These are phyloP conservation scores for Mastomys natalensis DNA, from an alignment of 2,113 vertebrate genomes.

Conservation along the genomic window DNA sequence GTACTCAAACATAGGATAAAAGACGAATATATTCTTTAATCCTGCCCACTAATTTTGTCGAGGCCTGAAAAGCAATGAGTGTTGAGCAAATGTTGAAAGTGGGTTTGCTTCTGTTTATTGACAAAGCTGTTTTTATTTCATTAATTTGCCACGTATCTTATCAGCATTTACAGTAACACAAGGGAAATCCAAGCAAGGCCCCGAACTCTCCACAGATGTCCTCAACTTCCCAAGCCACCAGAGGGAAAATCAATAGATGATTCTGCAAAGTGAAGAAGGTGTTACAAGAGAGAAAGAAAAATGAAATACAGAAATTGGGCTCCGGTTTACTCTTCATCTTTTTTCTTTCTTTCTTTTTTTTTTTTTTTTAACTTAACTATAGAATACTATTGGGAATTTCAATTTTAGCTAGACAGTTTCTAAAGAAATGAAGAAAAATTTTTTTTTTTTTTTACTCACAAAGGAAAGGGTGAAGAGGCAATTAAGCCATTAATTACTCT, in stretches of 20 bases:
- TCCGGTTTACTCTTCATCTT: slow-evolving; percentile 80
- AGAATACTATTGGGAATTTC: slow-evolving; percentile 81
- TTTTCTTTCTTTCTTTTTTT: slow-evolving; percentile 57
- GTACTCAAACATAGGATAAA: slow-evolving; percentile 97
- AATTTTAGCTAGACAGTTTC: slow-evolving; percentile 68
- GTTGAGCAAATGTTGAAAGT: slow-evolving; percentile 86
- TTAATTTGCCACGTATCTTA: slow-evolving; percentile 88
- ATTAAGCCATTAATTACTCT: slow-evolving; percentile 84
- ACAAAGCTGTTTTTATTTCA: slow-evolving; percentile 90
- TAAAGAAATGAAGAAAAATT: slow-evolving; percentile 70
- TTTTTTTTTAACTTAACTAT: slow-evolving; percentile 77
- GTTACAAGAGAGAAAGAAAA: slow-evolving; percentile 74
- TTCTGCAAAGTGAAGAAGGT: slow-evolving; percentile 81
- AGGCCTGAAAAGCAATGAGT: slow-evolving; percentile 85
- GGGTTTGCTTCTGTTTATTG: slow-evolving; percentile 87
- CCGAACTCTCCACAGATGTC: slow-evolving; percentile 84
- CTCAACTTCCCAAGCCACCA: slow-evolving; percentile 86
- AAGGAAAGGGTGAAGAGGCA: slow-evolving; percentile 80
- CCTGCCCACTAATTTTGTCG: slow-evolving; percentile 92
- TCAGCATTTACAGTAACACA: slow-evolving; percentile 85
- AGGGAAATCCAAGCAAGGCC: slow-evolving; percentile 86
- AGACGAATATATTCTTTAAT: slow-evolving; percentile 96
- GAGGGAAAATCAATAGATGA: slow-evolving; percentile 84
- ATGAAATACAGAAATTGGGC: slow-evolving; percentile 86
- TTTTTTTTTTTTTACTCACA: slow-evolving; percentile 58